Base-by-base conservation (phyloP, 2,797 vertebrate genomes). In the Sebastes nivosus region DNA sequence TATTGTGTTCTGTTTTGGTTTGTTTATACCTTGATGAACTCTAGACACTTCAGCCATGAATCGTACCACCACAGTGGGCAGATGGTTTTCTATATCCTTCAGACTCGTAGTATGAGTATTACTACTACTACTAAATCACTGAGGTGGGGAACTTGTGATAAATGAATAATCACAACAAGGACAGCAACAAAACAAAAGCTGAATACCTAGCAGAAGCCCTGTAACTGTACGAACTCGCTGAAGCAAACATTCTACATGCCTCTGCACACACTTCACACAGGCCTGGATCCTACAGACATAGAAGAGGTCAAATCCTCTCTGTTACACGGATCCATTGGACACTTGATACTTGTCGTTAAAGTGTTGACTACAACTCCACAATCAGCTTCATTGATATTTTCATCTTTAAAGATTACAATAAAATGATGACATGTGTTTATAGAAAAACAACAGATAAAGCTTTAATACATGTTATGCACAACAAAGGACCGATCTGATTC, bases 131-230 rank as follows among this genome's bases (percentile, higher is more conserved):
- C 46, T 50, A 65, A 14, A 22, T 24, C 58, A n/a, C 22, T 3
- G 13, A 20, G 24, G 29, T 52, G 50, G 8, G 61, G 60, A 70
- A 75, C 25, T 55, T 42, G 11, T 60, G n/a, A 61, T 55, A 14
- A 76, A 60, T 76, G 20, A 72, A 46, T 67, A 72, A 59, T 59
- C 57, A 59, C 14, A 67, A 63, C 46, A 50, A 38, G 64, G 50
- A 29, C 46, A 54, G 9, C 9, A 60, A 54, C 7, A 16, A 65
- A 74, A 54, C 10, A 42, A 25, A 50, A 50, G 29, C 24, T 10
- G n/a, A 25, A 50, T 22, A 65, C 25, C 18, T 2, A 13, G 61
- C 20, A 59, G 22, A 66, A 13, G 14, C 14, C 6, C 50, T 55
- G 67, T 7, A 11, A 29, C 50, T 70, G 2, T 36, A 29, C 24